A percentile compares a stretch with the other conserved stretches of the same genome.
These are phyloP conservation scores for Phocides pigmalion DNA, from an alignment of 1,140 invertebrate genomes.

Conservation along the genomic window DNA sequence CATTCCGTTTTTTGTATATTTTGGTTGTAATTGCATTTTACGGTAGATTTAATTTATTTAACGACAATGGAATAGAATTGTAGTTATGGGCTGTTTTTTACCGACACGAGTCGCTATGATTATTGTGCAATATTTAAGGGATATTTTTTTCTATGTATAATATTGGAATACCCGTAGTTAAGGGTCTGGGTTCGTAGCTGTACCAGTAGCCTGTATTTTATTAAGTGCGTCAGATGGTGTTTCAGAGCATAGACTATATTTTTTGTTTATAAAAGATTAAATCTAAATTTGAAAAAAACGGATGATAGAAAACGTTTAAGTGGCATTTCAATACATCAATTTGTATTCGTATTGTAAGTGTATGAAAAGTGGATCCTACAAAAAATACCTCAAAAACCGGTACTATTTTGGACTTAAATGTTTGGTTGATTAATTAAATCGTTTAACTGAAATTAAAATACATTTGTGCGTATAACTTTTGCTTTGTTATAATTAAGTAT, in stretches of 20 bases:
- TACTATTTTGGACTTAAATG: too few species aligned
- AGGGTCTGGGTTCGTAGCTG: constrained; percentile 33
- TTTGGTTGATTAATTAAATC: too few species aligned
- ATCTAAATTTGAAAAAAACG: too few species aligned
- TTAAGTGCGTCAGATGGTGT: constrained; percentile 38
- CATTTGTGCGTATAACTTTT: too few species aligned
- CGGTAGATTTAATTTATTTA: constrained; percentile 63
- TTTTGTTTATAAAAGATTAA: not conserved
- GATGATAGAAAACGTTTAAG: too few species aligned
- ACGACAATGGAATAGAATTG: constrained; percentile 43
- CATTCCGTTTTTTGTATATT: constrained; percentile 72
- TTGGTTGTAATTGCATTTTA: constrained; percentile 65
- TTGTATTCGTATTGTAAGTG: too few species aligned
- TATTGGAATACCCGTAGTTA: constrained; percentile 43
- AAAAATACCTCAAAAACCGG: too few species aligned
- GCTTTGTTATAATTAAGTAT: too few species aligned
- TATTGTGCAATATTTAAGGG: constrained; percentile 70
- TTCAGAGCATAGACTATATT: constrained; percentile 42
- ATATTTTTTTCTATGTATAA: constrained; percentile 55
- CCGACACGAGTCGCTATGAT: constrained; percentile 63
- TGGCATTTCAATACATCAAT: too few species aligned
- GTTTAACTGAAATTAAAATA: too few species aligned
- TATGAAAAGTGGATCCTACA: too few species aligned
- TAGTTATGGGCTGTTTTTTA: constrained; percentile 73
- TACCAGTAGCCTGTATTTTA: constrained; percentile 31